Percentiles rank a stretch among this genome's conserved stretches.
Evolutionary conservation across 2,797 vertebrate genomes (phyloP).

Genomic region (Buphagus erythrorhynchus): DNA sequence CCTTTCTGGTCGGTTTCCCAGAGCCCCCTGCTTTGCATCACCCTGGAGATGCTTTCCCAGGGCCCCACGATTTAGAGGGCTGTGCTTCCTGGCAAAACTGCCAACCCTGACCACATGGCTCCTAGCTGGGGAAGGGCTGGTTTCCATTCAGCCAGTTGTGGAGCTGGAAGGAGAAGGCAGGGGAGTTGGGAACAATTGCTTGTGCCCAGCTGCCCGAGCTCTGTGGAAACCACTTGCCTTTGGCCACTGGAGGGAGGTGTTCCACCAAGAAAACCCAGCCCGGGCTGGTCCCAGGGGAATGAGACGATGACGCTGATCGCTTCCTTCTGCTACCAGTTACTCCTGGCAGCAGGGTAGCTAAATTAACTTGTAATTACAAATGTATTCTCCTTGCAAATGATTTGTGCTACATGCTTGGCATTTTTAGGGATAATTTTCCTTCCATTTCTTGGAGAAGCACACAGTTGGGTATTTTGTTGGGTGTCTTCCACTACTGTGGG

Average conservation of each 20-base stretch:
- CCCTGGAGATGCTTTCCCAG: background rate
- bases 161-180: background rate
- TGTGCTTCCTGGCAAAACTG: background rate
- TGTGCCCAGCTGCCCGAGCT: rapidly evolving
- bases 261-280: background rate
- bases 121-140: background rate
- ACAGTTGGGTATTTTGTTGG: background rate
- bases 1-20: background rate
- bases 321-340: constrained; percentile 23
- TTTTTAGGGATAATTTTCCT: background rate
- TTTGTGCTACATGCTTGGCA: background rate
- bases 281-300: background rate
- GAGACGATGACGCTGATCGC: background rate
- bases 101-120: background rate
- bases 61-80: rapidly evolving
- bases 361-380: constrained; percentile 39
- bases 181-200: background rate
- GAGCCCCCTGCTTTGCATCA: background rate
- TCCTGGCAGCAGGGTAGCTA: constrained; percentile 20
- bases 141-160: background rate
- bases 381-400: background rate
- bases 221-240: background rate
- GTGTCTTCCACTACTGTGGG: background rate
- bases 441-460: background rate
- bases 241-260: constrained; percentile 63